Evolutionary conservation across 2,888 invertebrate genomes (phyloP).

Genomic region (Plebejus argus): DNA sequence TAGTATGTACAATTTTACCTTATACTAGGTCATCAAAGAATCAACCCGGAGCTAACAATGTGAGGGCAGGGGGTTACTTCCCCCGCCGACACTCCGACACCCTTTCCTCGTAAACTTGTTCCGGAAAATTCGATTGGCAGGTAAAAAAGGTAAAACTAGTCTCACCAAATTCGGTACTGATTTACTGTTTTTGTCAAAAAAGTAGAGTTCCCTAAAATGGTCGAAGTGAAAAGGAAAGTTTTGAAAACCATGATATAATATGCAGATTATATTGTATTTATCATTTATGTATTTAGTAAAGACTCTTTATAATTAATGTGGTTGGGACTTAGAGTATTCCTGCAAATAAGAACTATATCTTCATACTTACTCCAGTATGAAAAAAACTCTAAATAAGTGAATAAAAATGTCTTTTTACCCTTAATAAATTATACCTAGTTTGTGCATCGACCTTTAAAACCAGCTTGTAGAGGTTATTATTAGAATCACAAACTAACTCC

Average conservation of each 20-base stretch:
- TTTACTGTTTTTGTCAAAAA: constrained; percentile 4
- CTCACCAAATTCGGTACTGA: not conserved
- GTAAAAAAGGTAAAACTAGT: constrained; percentile 19
- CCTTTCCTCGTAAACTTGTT: constrained; percentile 40
- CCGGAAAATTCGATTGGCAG: constrained; percentile 33
- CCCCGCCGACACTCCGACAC: constrained; percentile 57
- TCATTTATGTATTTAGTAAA: too few relatives aligned
- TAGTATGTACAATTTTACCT: constrained; percentile 34
- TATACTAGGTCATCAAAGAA: constrained; percentile 64
- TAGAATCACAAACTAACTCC: not conserved
- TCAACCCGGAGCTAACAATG: constrained; percentile 65
- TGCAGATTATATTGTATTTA: too few relatives aligned
- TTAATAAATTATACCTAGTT: too few relatives aligned
- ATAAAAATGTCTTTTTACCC: too few relatives aligned
- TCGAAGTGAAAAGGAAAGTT: not conserved
- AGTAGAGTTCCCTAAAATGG: not conserved
- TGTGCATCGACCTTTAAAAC: too few relatives aligned
- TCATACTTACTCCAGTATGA: too few relatives aligned
- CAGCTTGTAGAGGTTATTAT: not conserved
- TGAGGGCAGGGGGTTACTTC: constrained; percentile 72
- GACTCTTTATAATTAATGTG: too few relatives aligned
- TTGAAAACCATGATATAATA: too few relatives aligned
- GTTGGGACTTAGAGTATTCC: too few relatives aligned
- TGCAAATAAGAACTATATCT: too few relatives aligned
- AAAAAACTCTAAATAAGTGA: too few relatives aligned